Evolutionary conservation across 1,140 invertebrate species (phyloP), one percentile per base, ranked within the genome.

Genomic region (Drosophila pseudoananassae): DNA sequence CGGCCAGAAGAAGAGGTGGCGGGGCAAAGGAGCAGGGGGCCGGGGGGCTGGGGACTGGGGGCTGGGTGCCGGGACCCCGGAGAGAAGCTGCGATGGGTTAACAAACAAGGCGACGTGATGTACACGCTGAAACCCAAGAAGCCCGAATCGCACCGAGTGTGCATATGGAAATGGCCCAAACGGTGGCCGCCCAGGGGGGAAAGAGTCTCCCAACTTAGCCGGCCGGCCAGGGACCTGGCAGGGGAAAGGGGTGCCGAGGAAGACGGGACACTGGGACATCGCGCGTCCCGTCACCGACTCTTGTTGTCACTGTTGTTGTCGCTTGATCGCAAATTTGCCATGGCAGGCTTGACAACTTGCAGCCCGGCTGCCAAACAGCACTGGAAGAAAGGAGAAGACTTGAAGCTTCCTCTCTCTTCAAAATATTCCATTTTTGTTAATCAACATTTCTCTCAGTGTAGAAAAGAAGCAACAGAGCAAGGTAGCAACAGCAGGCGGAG

Each of bases 291-390:
- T 87, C 82, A 88, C 61, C 64, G 74, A 65, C 83, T 78, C 83
- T 82, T 87, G 82, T 87, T 88, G 83, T 87, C 82, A 87, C 83
- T 88, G 82, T 87, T 87, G 82, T 87, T 87, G 82, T 87, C 83
- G 83, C 82, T 87, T 87, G 82, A 87, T 87, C 82, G 78, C 82
- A 87, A 87, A 88, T 88, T 87, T 87, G 83, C 83, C 78, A 68
- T 78, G 78, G 83, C 83, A 83, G 88, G 75, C 82, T 78, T 88
- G 83, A 87, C 83, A 87, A 88, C 82, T 85, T 68, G 82, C 80
- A 83, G 79, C 75, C 33, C 43, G 33, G 14, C 40, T 43, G n/a
- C 25, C 17, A 10, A 50, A 25, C 1, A 4, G 4, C 57, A 61
- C 29, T 14, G 43, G n/a, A 12, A 15, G 4, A 27, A 20, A n/a